Base-by-base conservation (phyloP, 1,140 invertebrate genomes). In the Aporrectodea caliginosa region DNA sequence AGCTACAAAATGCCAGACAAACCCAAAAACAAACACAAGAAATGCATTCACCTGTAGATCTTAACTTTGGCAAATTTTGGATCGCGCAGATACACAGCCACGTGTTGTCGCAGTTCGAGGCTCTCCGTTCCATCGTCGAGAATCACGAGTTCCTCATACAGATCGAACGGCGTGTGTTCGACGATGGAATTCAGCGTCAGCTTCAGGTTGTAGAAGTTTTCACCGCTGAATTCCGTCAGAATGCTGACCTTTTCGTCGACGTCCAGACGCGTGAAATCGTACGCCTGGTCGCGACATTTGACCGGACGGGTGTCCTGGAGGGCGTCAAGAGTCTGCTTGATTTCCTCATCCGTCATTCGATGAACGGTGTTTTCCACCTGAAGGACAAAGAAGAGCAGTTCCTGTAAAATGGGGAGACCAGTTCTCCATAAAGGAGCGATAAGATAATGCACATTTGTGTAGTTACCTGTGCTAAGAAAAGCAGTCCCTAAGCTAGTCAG, bases 81-180 rank as follows among this genome's bases (percentile, higher is more conserved):
- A 1, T 35, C 29, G 34, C 31, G 33, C 31, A 80, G 69, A 27
- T 78, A 77, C 12, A 33, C 27, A 29, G 32, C n/a, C 6, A 75
- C 75, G 31, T 80, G 73, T 30, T 32, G 77, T 16, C 58, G 29
- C 1, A 32, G 31, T 12, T 72, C 32, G 0, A 71, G 58, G n/a
- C 73, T 43, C n/a, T 73, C 33, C 35, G 58, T 81, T 32, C 80
- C 80, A 71, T 81, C 80, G 31, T 81, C 80, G 14, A 81, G 33
- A 43, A 81, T n/a, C n/a, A 81, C 73, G 76, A 81, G 73, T 33
- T 81, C 80, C 30, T 78, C 32, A 70, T 74, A 81, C 2, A 78
- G 69, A n/a, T 81, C 43, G 31, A 35, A 33, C 2, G 80, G 80
- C 1, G 80, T 81, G 77, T 78, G 77, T 1, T 75, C 74, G 22